Evolutionary conservation across 2,113 vertebrate species (phyloP).

Genomic region (Callopanchax toddi): DNA sequence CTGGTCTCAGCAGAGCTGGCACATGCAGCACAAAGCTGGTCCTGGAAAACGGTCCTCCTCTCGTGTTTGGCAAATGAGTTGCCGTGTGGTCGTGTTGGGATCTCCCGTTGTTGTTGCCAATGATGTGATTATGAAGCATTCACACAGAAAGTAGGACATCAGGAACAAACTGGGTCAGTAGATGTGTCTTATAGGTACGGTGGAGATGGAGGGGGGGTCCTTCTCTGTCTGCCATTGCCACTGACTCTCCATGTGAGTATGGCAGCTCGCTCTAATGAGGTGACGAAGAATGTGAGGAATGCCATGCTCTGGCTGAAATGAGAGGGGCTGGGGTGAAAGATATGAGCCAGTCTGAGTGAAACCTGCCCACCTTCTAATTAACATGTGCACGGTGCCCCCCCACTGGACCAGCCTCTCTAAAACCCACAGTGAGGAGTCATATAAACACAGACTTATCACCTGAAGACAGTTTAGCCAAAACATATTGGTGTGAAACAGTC

Average conservation of each 20-base stretch:
- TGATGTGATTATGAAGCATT: constrained; percentile 63
- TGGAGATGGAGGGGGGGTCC: constrained; percentile 9
- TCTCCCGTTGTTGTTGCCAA: constrained; percentile 49
- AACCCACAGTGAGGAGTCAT: constrained; percentile 31
- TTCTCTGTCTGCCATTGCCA: constrained; percentile 60
- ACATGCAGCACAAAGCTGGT: constrained; percentile 35
- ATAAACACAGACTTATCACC: constrained; percentile 55
- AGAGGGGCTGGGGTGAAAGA: constrained; percentile 68
- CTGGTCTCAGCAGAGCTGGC: constrained; percentile 32
- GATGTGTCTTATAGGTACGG: constrained; percentile 35
- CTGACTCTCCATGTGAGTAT: constrained; percentile 51
- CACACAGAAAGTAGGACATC: constrained; percentile 59
- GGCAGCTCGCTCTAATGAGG: constrained; percentile 77
- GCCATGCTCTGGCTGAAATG: constrained; percentile 72
- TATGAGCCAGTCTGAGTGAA: constrained; percentile 46
- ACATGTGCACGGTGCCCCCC: constrained; percentile 54
- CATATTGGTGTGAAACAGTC: constrained; percentile 53
- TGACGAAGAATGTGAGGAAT: constrained; percentile 81
- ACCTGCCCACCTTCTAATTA: constrained; percentile 72
- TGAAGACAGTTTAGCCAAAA: constrained; percentile 57
- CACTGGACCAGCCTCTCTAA: constrained; percentile 25
- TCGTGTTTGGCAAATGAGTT: constrained; percentile 37
- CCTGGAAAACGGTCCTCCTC: constrained; percentile 18
- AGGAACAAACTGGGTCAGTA: constrained; percentile 53
- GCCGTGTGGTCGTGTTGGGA: constrained; percentile 43